Base-by-base conservation (phyloP, 2,888 invertebrate genomes). In the Colostygia pectinataria region DNA sequence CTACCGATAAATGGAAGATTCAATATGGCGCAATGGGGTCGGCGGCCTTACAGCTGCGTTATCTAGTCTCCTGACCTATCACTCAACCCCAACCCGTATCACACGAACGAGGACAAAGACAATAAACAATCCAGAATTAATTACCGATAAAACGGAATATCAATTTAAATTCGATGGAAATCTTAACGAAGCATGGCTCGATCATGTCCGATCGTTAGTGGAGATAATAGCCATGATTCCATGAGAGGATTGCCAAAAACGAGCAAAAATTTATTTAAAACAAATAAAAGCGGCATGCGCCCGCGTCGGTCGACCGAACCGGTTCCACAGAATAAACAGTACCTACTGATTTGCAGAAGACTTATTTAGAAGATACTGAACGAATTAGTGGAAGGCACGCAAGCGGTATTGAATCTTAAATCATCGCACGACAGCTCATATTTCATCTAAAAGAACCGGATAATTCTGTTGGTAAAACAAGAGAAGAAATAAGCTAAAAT, bases 221-320 rank as follows among this genome's bases (percentile, higher is more conserved):
- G 65, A 79, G 88, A 88, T 89, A 89, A 87, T 86, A 77, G 81
- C 69, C 71, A 53, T 44, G 45, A 38, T 32, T 32, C 40, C 45
- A 25, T 25, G 45, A 52, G 62, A 69, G 77, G 81, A 83, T 87
- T 83, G 86, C 85, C 83, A 85, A 89, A 90, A 85, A 74, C 63
- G 79, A 87, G 80, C 83, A 90, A 89, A 86, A 84, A 76, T 80
- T 75, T 80, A 77, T 81, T 77, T 80, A 88, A 87, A 88, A 77
- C 85, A 89, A 90, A 90, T 85, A 88, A 87, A 89, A 80, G 71
- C 77, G 76, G 77, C 82, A 71, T 78, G 83, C 80, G 80, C 74
- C 69, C 64, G 71, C 62, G 68, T 66, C 54, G 69, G 71, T 8
- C 14, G 69, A 71, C 8, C 18, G 36, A 83, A 87, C 87, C 82